phyloP scores from a whole-genome alignment of 2,797 vertebrate species.

The Sphaeramia orbicularis region DNA sequence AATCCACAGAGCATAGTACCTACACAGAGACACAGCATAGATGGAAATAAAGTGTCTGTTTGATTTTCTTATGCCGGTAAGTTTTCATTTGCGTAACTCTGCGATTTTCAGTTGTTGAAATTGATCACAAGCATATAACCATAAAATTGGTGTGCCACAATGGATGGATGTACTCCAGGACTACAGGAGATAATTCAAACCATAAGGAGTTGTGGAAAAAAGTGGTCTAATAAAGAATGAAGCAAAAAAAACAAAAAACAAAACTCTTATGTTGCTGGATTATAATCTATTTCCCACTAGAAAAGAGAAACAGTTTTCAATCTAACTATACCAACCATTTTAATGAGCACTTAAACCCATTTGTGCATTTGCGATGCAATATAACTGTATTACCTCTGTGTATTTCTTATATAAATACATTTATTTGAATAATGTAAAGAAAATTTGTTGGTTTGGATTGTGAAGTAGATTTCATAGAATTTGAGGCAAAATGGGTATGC shows the following conservation, averaged over 20 bases:
- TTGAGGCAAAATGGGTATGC: constrained; percentile 2
- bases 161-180: constrained; percentile 42
- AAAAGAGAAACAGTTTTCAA: constrained; percentile 11
- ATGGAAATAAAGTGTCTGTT: constrained; percentile 21
- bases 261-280: constrained; percentile 21
- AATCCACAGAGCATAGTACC: background rate
- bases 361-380: too few relatives aligned
- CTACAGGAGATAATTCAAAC: constrained; percentile 53
- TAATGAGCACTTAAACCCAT: constrained; percentile 21
- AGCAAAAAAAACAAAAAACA: constrained; percentile 25
- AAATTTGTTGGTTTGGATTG: background rate
- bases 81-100: constrained; percentile 18
- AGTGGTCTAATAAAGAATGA: constrained; percentile 21
- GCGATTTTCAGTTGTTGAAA: constrained; percentile 20
- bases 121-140: constrained; percentile 25
- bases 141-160: constrained; percentile 46
- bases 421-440: background rate
- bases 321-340: constrained; percentile 36
- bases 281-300: constrained; percentile 22
- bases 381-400: too few relatives aligned
- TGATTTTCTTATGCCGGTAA: constrained; percentile 11
- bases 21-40: constrained; percentile 1
- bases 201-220: constrained; percentile 43
- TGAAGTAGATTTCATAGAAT: background rate
- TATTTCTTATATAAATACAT: too few relatives aligned